Evolutionary conservation across 2,797 vertebrate genomes (phyloP), one percentile per base, ranked within the genome.

Genomic region (Sebastes cheni): DNA sequence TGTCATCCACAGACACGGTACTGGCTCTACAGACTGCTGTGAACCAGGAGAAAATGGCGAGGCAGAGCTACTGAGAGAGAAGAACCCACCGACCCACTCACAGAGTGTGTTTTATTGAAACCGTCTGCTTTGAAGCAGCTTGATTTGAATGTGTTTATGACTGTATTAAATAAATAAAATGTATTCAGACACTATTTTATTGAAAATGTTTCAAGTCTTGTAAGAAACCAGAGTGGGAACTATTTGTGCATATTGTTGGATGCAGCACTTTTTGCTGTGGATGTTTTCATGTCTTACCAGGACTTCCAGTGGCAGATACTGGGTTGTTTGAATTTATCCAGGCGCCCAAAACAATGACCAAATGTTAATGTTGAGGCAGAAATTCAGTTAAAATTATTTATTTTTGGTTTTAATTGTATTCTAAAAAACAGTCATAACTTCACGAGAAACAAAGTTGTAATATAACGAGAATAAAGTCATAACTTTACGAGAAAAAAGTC

Each of bases 21-120:
- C 34, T 88, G 83, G 89, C 87, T 55, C 59, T 96, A 69, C 89
- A 92, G 77, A 72, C 89, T 30, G 93, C 95, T 5, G 71, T 96
- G n/a, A 86, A 89, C 13, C 77, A 83, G 27, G 94, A 95, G 75
- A 70, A 70, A 69, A 73, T 56, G 71, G 32, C 85, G 0, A 90
- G 92, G 42, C 59, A 86, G 29, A 77, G 76, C 23, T 72, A 62
- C 59, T 93, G 1, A 42, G 36, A 39, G 64, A 94, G 67, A 75
- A 0, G 2, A 69, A 6, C 23, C 27, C 18, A 34, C 36, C 18
- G 20, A 50, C 6, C 2, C 5, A 14, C 14, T 58, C 9, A 5
- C 4, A n/a, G 62, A 27, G 12, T 46, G 14, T 69, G 30, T 42
- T 80, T 65, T 65, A 22, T 55, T 58, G 2, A n/a, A 27, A 29